Evolutionary conservation across 2,888 invertebrate genomes (phyloP), one percentile per base, ranked within the genome.

Genomic region (Dryococelus australis): DNA sequence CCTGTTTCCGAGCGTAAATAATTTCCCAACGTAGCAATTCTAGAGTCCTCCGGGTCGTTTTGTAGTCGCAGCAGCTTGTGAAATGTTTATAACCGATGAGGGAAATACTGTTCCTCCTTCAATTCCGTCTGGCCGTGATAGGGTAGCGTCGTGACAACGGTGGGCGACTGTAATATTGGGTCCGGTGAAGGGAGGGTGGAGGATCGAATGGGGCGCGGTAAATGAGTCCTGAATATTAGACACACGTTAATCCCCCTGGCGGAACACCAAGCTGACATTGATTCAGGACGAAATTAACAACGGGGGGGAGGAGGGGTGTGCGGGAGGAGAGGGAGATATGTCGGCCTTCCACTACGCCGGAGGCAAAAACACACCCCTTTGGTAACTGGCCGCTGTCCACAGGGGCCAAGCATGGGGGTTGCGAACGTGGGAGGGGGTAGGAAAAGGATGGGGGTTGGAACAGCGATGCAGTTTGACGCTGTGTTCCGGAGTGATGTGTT

Each of bases 201-300:
- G 8, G 65, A 24, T 47, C 47, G 47, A 47, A 47, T 47, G 47
- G 65, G 24, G 3, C 65, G 65, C 65, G 65, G 20, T 65, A 65
- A 65, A 65, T n/a, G 65, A 65, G 65, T 65, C 65, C 65, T 20
- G 65, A 65, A 65, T n/a, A n/a, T 65, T 65, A 65, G 65, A n/a
- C 65, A n/a, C 65, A n/a, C 24, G 65, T 20, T n/a, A n/a, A n/a
- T 65, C 13, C 65, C 20, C 13, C 24, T 8, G 16, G 47, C 65
- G 24, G 65, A 65, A 65, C 65, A 65, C 24, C 65, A 24, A 65
- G 8, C 26, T 27, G 85, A 85, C 85, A 53, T 53, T 85, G 27
- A 43, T 85, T 53, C 85, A 24, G 26, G 85, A 27, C 53, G 87
- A 53, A 20, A 35, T 53, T 83, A 87, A 35, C 53, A 43, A 47